Base-by-base conservation (phyloP, 2,797 vertebrate species). In the Anguilla obscura region DNA sequence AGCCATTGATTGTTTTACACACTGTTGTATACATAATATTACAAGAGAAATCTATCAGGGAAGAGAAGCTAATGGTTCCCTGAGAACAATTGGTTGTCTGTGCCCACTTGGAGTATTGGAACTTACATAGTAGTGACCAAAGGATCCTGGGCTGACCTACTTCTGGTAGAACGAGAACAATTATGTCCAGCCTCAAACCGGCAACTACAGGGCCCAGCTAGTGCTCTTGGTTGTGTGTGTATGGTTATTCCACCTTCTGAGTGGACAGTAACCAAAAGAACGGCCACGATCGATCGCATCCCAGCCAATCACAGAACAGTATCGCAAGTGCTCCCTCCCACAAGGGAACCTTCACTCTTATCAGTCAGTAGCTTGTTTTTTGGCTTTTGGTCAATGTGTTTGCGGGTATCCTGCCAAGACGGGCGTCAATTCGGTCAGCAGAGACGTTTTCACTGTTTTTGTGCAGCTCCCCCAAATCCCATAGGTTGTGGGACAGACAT, bases 401-500 rank as follows among this genome's bases (percentile, higher is more conserved):
- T 88, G 88, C 86, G 88, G 91, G 90, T 89, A 89, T 79, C 80
- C 87, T 90, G 88, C 86, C 82, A 82, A 58, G 84, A 88, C 50
- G 58, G 88, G 71, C 80, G 85, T 88, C 50, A 87, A 89, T 85
- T 89, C 87, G 85, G 88, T 89, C 45, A 90, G 88, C 87, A 27
- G 82, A 90, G 87, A 91, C 88, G 87, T 83, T 90, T 30, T 30
- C 21, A 14, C 5, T n/a, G 87, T 90, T 86, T 21, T 71, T 86
- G 27, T 58, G 58, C 50, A 79, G n/a, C 36, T 71, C 52, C 63
- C 63, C 90, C 86, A 48, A 88, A 91, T 87, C 90, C 45, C 89
- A 90, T 88, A 92, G 90, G 89, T 89, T 93, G 88, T 89, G 66
- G 52, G 27, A 88, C 87, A 90, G 94, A 93, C 90, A 96, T 95